A percentile compares a stretch with the other conserved stretches of the same genome.
These are phyloP conservation scores for Cyclura pinguis DNA, from an alignment of 2,797 vertebrate species.

Conservation along the genomic window DNA sequence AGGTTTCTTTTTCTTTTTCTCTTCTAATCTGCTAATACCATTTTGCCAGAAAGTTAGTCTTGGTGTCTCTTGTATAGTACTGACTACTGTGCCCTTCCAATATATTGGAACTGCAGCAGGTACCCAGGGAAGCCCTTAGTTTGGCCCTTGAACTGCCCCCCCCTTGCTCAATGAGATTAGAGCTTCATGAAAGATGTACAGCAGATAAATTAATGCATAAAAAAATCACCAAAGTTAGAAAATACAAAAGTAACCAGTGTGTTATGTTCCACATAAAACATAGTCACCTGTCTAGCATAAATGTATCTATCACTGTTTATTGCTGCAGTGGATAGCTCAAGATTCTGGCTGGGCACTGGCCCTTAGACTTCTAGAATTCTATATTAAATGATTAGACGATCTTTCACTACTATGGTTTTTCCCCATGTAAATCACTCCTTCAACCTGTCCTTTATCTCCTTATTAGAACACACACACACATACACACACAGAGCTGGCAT, in stretches of 20 bases:
- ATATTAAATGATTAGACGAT: too few relatives aligned
- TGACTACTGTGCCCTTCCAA: neutral
- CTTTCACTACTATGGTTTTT: too few relatives aligned
- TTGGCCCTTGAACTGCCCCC: neutral
- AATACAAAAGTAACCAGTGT: neutral
- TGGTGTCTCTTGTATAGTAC: neutral
- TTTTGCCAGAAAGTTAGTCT: neutral
- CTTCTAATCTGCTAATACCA: too few relatives aligned
- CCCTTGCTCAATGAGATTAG: neutral
- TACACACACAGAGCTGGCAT: too few relatives aligned
- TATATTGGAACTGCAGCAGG: neutral
- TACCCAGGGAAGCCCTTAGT: neutral
- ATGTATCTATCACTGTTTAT: neutral
- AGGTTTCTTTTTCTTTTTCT: too few relatives aligned
- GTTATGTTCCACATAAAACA: neutral
- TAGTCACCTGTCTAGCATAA: neutral
- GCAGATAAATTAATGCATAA: neutral
- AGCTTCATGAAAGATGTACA: neutral
- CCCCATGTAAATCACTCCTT: too few relatives aligned
- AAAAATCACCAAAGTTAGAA: neutral
- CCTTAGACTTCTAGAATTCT: too few relatives aligned
- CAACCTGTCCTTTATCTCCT: too few relatives aligned
- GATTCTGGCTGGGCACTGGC: neutral
- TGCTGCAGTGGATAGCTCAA: neutral
- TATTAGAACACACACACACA: too few relatives aligned